These are phyloP conservation scores for Tetragnatha montana DNA, from an alignment of 2,888 invertebrate species.

Conservation along the genomic window DNA sequence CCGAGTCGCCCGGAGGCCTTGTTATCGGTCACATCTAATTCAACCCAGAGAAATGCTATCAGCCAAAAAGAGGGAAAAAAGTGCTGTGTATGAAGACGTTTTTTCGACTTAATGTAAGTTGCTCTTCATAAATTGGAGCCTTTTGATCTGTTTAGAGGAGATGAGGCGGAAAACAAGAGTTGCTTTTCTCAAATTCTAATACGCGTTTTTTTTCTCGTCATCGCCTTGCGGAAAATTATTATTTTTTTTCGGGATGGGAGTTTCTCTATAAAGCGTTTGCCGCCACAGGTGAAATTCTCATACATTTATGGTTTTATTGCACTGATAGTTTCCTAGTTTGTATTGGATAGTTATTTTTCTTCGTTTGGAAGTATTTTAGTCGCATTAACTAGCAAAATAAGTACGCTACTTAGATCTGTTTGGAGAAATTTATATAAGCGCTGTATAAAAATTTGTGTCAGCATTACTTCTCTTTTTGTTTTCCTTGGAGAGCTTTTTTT, in stretches of 20 bases:
- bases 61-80: constrained; percentile 38
- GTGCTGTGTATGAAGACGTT: constrained; percentile 47
- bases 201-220: constrained; percentile 25
- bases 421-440: too few species aligned
- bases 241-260: constrained; percentile 12
- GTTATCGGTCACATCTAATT: constrained; percentile 70
- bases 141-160: constrained; percentile 66
- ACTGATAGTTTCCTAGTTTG: not conserved
- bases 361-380: not conserved
- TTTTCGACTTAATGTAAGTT: constrained; percentile 60
- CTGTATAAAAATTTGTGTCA: too few species aligned
- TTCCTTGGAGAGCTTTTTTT: too few species aligned
- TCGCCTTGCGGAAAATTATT: constrained; percentile 45
- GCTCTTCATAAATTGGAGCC: constrained; percentile 65
- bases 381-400: not conserved
- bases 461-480: too few species aligned
- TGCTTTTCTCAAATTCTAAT: constrained; percentile 54
- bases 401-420: too few species aligned
- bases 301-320: constrained; percentile 10
- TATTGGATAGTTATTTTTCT: not conserved
- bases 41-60: constrained; percentile 47
- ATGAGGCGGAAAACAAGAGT: constrained; percentile 49
- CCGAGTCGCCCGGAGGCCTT: constrained; percentile 67
- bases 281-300: constrained; percentile 31
- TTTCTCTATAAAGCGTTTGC: constrained; percentile 17